Base-by-base conservation (phyloP, 2,113 vertebrate genomes). In the Hoplias malabaricus region DNA sequence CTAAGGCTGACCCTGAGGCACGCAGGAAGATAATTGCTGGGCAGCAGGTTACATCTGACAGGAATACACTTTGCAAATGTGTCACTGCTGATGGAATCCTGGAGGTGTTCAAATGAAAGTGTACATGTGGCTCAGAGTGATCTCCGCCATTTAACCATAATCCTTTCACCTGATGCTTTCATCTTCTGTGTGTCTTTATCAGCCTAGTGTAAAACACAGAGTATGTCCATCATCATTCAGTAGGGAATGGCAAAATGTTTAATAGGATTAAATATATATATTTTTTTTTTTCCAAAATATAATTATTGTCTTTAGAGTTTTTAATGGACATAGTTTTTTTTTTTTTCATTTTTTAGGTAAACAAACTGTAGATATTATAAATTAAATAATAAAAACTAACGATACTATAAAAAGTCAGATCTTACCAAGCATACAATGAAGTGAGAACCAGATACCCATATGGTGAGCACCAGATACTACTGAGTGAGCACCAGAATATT, bases 1-100 rank as follows among this genome's bases (percentile, higher is more conserved):
- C 84, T 59, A 38, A 63, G 36, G 69, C 79, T 69, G 68, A 84
- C 68, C 86, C 46, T 69, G 83, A 71, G n/a, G 77, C 86, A 83
- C 77, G 73, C 56, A 76, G 65, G 75, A 85, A 78, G 85, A 90
- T 90, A 89, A 90, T 90, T 88, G 87, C 83, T 62, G 72, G 81
- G 87, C 86, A 84, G 75, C 31, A 16, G 87, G 87, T 89, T 86
- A 83, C 48, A 80, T 89, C 86, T 91, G 86, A 91, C 88, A 84
- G 87, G 85, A 84, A 83, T 84, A 80, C 85, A 83, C 81, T 87
- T 86, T 88, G 87, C 85, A 89, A 84, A 88, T 88, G 68, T 80
- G 79, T 85, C 78, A 72, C 59, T 75, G 84, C 77, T 80, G 27
- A 79, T 9, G 19, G 36, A 82, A 86, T 86, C 1, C 59, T 76